phyloP scores from a whole-genome alignment of 2,113 vertebrate genomes.

The Charadrius vociferus region DNA sequence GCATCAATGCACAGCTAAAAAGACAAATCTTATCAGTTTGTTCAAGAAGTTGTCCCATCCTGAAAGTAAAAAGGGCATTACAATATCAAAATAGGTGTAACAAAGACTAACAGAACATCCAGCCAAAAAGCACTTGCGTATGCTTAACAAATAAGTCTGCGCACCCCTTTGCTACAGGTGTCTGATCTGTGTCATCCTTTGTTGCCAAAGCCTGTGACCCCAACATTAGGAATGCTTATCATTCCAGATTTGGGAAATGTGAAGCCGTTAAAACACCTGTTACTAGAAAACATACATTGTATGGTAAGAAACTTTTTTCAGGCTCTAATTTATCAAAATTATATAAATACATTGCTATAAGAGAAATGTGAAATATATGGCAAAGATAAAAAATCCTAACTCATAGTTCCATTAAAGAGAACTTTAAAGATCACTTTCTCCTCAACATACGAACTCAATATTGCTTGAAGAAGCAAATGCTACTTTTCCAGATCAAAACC shows the following conservation, averaged over 20 bases:
- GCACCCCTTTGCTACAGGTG: neutral
- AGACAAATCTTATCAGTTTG: neutral
- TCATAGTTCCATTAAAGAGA: neutral
- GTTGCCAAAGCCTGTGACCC: neutral
- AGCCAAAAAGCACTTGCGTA: neutral
- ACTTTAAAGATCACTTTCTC: neutral
- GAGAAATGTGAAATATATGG: neutral
- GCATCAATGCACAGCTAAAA: neutral
- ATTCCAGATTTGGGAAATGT: neutral
- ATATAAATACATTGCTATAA: neutral
- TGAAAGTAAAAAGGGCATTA: neutral
- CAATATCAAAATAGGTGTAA: neutral
- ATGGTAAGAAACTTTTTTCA: neutral
- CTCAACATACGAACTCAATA: neutral
- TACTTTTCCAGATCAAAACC: neutral
- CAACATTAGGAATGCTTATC: neutral
- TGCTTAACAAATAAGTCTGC: neutral
- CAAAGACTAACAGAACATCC: neutral
- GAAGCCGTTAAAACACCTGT: neutral
- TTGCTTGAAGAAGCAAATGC: neutral
- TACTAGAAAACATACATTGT: neutral
- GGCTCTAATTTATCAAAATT: neutral
- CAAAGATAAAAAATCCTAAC: neutral
- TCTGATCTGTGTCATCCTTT: neutral
- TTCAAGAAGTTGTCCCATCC: neutral